phyloP scores from a whole-genome alignment of 2,888 invertebrate species.

The Portevinia maculata region DNA sequence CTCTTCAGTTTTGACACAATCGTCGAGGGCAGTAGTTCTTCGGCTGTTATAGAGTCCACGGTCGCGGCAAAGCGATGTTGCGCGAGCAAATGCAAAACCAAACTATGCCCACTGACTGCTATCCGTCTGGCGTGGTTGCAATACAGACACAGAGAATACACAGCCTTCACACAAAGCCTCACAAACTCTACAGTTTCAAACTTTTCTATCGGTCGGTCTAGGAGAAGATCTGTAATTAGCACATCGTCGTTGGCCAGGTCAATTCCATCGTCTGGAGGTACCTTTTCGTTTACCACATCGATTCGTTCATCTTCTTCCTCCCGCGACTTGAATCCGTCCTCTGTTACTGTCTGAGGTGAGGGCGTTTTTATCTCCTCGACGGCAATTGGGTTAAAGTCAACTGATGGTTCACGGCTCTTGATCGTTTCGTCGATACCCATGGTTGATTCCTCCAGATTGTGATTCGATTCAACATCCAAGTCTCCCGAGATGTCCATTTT shows the following conservation, averaged over 20 bases:
- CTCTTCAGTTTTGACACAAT: slow-evolving; percentile 87
- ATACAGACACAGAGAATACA: slow-evolving; percentile 89
- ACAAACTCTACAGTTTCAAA: slow-evolving; percentile 88
- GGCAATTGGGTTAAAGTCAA: background rate
- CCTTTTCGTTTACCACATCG: slow-evolving; percentile 76
- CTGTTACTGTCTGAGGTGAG: background rate
- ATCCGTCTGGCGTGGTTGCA: slow-evolving; percentile 94
- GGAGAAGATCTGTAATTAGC: slow-evolving; percentile 87
- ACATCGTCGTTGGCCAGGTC: slow-evolving; percentile 86
- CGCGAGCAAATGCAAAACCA: slow-evolving; percentile 90
- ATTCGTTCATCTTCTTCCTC: slow-evolving; percentile 76
- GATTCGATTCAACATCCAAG: slow-evolving; percentile 35
- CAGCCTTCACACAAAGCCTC: slow-evolving; percentile 88
- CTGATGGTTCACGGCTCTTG: background rate
- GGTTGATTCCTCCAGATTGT: slow-evolving; percentile 51
- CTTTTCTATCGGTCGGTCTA: slow-evolving; percentile 90
- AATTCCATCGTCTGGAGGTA: slow-evolving; percentile 81
- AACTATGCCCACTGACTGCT: slow-evolving; percentile 91
- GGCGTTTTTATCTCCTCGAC: background rate
- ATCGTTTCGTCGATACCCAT: slow-evolving; percentile 53
- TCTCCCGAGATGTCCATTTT: slow-evolving; percentile 51
- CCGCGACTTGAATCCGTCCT: background rate
- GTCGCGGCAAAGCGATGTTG: slow-evolving; percentile 92
- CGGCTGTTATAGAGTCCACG: slow-evolving; percentile 90
- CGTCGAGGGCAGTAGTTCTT: slow-evolving; percentile 88